Conservation (phyloP, 2,113 vertebrate species). For the Tragelaphus scriptus region DNA sequence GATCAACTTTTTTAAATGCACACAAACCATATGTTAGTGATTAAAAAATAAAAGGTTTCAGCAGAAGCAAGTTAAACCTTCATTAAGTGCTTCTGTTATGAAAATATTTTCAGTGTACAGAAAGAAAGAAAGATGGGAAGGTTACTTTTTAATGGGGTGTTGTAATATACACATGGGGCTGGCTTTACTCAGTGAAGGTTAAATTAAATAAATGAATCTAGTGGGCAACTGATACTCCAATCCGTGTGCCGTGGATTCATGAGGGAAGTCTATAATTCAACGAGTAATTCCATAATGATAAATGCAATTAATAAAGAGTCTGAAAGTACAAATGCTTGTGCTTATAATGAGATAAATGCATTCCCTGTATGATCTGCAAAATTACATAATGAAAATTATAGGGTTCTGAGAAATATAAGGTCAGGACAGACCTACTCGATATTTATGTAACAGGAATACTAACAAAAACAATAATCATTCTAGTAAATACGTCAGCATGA, state of each 20-base stretch:
- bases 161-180: rapidly evolving
- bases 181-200: not conserved
- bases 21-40: not conserved
- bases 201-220: not conserved
- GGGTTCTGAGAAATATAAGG: not conserved
- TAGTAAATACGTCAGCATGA: not conserved
- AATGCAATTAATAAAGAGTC: not conserved
- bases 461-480: not conserved
- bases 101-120: not conserved
- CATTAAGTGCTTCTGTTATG: not conserved
- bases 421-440: not conserved
- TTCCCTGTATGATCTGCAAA: not conserved
- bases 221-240: not conserved
- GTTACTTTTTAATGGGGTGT: not conserved
- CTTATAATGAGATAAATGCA: not conserved
- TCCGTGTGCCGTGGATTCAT: not conserved
- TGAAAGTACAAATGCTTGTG: not conserved
- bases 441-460: not conserved
- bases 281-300: not conserved
- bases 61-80: not conserved
- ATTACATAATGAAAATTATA: not conserved
- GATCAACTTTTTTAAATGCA: not conserved
- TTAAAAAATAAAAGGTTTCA: not conserved
- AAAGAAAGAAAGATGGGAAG: not conserved
- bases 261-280: not conserved